Base-by-base conservation (phyloP, 1,140 invertebrate species). In the Drosophila setifemur region DNA sequence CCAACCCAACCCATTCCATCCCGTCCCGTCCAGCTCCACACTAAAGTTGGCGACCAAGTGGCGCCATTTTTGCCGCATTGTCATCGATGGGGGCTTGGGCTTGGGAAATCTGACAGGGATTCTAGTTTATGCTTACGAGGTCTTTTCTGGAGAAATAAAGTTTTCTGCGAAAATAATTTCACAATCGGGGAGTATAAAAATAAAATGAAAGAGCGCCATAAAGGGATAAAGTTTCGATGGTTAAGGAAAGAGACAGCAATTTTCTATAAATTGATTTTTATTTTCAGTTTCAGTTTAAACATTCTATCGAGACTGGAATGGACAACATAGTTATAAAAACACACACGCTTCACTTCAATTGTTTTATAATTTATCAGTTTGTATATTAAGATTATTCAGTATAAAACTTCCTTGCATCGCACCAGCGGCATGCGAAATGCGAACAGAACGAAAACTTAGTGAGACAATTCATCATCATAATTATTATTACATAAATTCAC, bases 31-130 rank as follows among this genome's bases (percentile, higher is more conserved):
- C 44, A 45, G 39, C 43, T 25, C 28, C 40, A 50, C 39, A 23
- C 40, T 7, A 21, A 37, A 16, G 12, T 4, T 44, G 74, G 55
- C 77, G 81, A 48, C 81, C 57, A 54, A 53, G 67, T 63, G 81
- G 81, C 81, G 81, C 81, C 81, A 86, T 86, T 86, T 86, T 86
- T 86, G 81, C 72, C 81, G 81, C 82, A 86, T 73, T 81, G 57
- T 61, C 54, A 64, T 49, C 53, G 37, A 9, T n/a, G 26, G 16
- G 23, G 48, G 55, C 26, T 35, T 26, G 69, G 42, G 35, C 3
- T 12, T 37, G 33, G 35, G 12, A 21, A 3, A 25, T 45, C 28
- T 61, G 57, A 58, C 57, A 58, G 37, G 53, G 45, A 55, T 52
- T 67, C 29, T 72, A 72, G 42, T 55, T 54, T 64, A 64, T 58